A percentile compares a stretch with the other conserved stretches of the same genome.
These are phyloP conservation scores for Botia almorhae DNA, from an alignment of 2,797 vertebrate species.

Conservation along the genomic window DNA sequence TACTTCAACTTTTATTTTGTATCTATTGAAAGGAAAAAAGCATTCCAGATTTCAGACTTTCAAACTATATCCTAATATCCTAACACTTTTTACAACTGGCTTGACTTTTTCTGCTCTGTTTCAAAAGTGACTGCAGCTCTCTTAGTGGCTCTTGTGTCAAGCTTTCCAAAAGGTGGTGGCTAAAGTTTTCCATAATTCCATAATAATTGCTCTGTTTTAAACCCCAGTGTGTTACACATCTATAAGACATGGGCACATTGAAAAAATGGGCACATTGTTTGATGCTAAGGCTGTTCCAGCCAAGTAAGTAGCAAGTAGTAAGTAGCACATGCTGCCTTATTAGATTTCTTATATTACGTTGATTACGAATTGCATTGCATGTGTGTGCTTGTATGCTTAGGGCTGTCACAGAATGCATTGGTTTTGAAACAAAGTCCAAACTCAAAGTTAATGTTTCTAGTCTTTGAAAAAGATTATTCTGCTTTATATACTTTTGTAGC, in stretches of 20 bases:
- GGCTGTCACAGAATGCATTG: too few species aligned
- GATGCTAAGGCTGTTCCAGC: neutral
- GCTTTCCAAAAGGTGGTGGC: neutral
- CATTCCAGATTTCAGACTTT: too few species aligned
- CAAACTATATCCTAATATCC: too few species aligned
- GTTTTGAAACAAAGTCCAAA: too few species aligned
- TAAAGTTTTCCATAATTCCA: neutral
- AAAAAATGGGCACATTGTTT: neutral
- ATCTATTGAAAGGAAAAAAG: too few species aligned
- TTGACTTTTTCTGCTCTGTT: neutral
- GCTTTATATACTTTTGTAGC: too few species aligned
- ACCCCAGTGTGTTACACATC: neutral
- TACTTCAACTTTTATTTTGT: too few species aligned
- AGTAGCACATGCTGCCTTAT: neutral
- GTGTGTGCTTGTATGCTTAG: too few species aligned
- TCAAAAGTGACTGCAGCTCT: neutral
- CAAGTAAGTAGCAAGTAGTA: neutral
- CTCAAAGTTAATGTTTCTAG: too few species aligned
- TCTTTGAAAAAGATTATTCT: too few species aligned
- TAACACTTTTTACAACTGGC: neutral
- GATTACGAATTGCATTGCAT: too few species aligned
- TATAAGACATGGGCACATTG: neutral
- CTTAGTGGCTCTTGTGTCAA: neutral
- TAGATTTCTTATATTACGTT: too few species aligned
- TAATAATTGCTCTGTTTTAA: neutral